Base-by-base conservation (phyloP, 2,113 vertebrate genomes). In the Chaetops frenatus region DNA sequence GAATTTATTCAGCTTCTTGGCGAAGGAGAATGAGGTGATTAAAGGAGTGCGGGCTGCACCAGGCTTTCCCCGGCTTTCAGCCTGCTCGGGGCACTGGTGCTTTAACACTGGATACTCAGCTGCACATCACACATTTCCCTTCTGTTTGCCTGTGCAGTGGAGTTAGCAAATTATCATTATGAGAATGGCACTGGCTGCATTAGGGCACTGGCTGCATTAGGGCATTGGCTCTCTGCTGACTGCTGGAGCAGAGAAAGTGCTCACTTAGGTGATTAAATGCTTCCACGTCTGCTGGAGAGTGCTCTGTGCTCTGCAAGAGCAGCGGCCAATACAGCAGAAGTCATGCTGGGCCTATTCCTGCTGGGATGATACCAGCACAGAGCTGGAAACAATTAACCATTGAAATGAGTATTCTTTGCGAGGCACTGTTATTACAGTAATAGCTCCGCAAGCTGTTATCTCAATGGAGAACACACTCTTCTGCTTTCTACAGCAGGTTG, bases 381-480 rank as follows among this genome's bases (percentile, higher is more conserved):
- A 74, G 88, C 90, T 96, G 85, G 65, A 79, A 97, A 85, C 84
- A 91, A 95, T 95, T 95, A 96, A 90, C 67, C 72, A 42, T 23
- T 86, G 76, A 67, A 90, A 94, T 3, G 6, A 83, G 69, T 58
- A 29, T 51, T 85, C 78, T 87, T 77, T 67, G 36, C 0, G 0
- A 82, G 80, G 79, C 87, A 60, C 7, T 45, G 10, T 86, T 88
- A 64, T 83, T 86, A 53, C 12, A 1, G 44, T 83, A 90, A 96
- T 70, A 81, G 92, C 82, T 92, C 76, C 76, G 51, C 79, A 88
- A 94, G 95, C 88, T 94, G 92, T 90, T 90, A 45, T 90, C 82
- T 88, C 69, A 20, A 6, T 33, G 47, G 69, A 92, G 92, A 93
- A 60, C 60, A 58, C 24, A 33, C 28, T 53, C 56, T 66, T 73